A percentile compares a stretch with the other conserved stretches of the same genome.
Conservation (phyloP, 2,888 invertebrate species). For the Sipunculus nudus region DNA sequence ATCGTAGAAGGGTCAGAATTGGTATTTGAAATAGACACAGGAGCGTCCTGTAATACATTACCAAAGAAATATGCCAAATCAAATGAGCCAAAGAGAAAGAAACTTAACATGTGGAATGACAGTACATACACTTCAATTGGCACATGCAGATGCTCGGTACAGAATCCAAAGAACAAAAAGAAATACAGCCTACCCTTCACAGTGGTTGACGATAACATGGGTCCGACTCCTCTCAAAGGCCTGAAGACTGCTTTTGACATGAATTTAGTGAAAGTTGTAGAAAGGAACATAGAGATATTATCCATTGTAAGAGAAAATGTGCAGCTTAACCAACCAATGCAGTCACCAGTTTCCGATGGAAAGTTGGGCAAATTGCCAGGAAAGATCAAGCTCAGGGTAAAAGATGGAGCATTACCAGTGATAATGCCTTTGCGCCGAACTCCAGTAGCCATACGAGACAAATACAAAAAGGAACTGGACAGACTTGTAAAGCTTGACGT, state of each 20-base stretch:
- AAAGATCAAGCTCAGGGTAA: slow-evolving; percentile 4
- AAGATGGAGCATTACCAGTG: slow-evolving; percentile 8
- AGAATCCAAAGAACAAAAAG: slow-evolving; percentile 14
- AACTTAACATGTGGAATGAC: slow-evolving; percentile 10
- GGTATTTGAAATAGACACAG: slow-evolving; percentile 28
- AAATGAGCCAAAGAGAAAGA: not conserved
- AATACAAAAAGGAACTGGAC: slow-evolving; percentile 29
- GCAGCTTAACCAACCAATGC: too few species aligned
- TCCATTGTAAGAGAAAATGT: too few species aligned
- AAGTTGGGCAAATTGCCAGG: slow-evolving; percentile 5
- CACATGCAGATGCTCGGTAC: not conserved
- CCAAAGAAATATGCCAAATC: slow-evolving; percentile 8
- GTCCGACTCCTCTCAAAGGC: slow-evolving; percentile 16
- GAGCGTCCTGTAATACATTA: slow-evolving; percentile 17
- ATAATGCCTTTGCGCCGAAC: slow-evolving; percentile 13
- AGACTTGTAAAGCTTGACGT: slow-evolving; percentile 17
- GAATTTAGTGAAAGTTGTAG: slow-evolving; percentile 14
- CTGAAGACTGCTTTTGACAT: slow-evolving; percentile 8
- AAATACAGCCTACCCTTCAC: slow-evolving; percentile 22
- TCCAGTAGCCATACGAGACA: slow-evolving; percentile 7
- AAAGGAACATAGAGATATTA: slow-evolving; percentile 11
- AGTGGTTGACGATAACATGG: slow-evolving; percentile 13
- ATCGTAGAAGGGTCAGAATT: too few species aligned
- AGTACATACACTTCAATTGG: not conserved
- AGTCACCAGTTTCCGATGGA: slow-evolving; percentile 6